Percentiles rank a stretch among this genome's conserved stretches.
These are phyloP conservation scores for Syrista parreyssii DNA, from an alignment of 2,888 invertebrate species.

Conservation along the genomic window DNA sequence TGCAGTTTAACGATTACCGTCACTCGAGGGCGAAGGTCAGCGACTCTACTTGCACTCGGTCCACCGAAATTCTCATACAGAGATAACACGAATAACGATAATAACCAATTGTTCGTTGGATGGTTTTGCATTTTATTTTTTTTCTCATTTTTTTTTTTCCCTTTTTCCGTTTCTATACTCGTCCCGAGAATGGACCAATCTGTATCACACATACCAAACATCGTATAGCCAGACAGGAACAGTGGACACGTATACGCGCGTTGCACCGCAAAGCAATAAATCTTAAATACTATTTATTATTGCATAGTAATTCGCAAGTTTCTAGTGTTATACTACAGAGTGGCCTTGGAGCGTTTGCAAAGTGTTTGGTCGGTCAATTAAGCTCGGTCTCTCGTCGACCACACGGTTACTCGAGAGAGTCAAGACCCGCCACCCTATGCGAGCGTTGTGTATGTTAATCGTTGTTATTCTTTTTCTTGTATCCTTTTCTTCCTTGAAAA, in stretches of 20 bases:
- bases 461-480: background rate
- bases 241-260: background rate
- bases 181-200: background rate
- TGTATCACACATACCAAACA: background rate
- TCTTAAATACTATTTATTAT: slow-evolving; percentile 1
- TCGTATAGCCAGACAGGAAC: background rate
- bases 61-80: no score
- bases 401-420: background rate
- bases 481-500: background rate
- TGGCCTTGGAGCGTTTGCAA: background rate
- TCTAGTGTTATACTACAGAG: background rate
- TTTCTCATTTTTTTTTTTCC: background rate
- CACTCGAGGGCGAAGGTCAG: background rate
- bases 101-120: background rate
- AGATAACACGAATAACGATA: background rate
- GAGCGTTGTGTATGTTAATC: background rate
- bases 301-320: background rate
- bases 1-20: background rate
- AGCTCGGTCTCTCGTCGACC: background rate
- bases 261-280: background rate
- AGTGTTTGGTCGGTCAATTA: background rate
- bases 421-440: no score
- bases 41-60: no score
- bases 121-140: background rate
- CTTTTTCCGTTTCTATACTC: background rate